phyloP scores from a whole-genome alignment of 2,888 invertebrate species.

The Glyphotaelius pellucidus region DNA sequence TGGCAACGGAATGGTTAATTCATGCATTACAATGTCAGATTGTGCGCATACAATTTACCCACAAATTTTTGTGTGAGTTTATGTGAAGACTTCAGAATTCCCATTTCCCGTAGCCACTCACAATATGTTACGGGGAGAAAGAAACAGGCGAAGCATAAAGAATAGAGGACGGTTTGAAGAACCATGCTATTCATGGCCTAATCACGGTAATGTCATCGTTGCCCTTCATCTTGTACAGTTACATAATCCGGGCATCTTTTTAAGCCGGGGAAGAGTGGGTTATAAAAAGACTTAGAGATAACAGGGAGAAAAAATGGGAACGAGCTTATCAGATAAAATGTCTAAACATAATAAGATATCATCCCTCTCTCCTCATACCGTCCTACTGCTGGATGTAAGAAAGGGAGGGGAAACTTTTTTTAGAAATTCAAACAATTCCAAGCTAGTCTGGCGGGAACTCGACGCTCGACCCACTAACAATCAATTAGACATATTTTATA shows the following conservation, averaged over 20 bases:
- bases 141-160: neutral
- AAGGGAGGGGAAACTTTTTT: neutral
- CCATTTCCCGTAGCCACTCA: neutral
- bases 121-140: neutral
- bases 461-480: too few relatives aligned
- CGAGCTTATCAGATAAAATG: constrained; percentile 46
- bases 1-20: too few relatives aligned
- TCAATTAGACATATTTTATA: too few relatives aligned
- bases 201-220: neutral
- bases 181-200: neutral
- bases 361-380: neutral
- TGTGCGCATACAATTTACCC: too few relatives aligned
- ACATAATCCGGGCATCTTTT: constrained; percentile 5
- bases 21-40: too few relatives aligned
- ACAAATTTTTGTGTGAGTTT: too few relatives aligned
- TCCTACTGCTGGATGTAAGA: neutral
- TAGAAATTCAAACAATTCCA: too few relatives aligned
- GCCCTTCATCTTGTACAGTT: neutral
- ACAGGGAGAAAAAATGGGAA: constrained; percentile 45
- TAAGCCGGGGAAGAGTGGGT: constrained; percentile 16
- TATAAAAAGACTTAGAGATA: constrained; percentile 41
- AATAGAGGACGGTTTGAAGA: neutral
- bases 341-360: constrained; percentile 46
- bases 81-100: neutral
- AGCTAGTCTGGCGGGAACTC: too few relatives aligned